Evolutionary conservation across 1,140 invertebrate species (phyloP), one percentile per base, ranked within the genome.

Genomic region (Zaprionus camerounensis): DNA sequence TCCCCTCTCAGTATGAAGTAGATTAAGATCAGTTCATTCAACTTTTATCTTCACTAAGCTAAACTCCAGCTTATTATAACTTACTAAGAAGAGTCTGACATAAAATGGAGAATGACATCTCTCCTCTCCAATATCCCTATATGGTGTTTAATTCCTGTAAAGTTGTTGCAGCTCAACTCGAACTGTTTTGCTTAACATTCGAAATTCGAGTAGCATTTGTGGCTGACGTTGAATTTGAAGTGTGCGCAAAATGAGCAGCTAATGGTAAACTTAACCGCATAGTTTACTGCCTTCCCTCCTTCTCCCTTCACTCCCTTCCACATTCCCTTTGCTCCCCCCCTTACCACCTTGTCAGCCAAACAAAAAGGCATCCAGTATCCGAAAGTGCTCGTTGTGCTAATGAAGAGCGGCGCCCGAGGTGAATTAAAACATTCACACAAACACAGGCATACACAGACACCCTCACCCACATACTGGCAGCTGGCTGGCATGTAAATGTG

Each of bases 201-300:
- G 28, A 69, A 49, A 20, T 59, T 26, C 28, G 12, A 22, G 67
- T 31, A 26, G 12, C 34, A 34, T 26, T 55, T 71, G 24, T 62
- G 41, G 56, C 22, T 46, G 5, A 31, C 13, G 38, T 31, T 46
- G 12, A 36, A 49, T 26, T 74, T 73, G 36, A 44, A 41, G 38
- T 34, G 26, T 51, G 31, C 57, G 59, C 79, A 76, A 76, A 81
- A 80, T 80, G 66, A 41, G 55, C 53, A 64, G 80, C 61, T 75
- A 75, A 82, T 82, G 70, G 51, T 49, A 3, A 69, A 55, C 69
- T 76, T 63, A 82, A 71, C 64, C 51, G 55, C 66, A 75, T 55
- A 71, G 67, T 75, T 71, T 63, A 77, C 34, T 17, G 17, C n/a
- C 41, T 17, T 7, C n/a, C 0, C 2, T 5, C n/a, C 15, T 44